Evolutionary conservation across 2,888 invertebrate species (phyloP).

Genomic region (Cryptus viduatorius): DNA sequence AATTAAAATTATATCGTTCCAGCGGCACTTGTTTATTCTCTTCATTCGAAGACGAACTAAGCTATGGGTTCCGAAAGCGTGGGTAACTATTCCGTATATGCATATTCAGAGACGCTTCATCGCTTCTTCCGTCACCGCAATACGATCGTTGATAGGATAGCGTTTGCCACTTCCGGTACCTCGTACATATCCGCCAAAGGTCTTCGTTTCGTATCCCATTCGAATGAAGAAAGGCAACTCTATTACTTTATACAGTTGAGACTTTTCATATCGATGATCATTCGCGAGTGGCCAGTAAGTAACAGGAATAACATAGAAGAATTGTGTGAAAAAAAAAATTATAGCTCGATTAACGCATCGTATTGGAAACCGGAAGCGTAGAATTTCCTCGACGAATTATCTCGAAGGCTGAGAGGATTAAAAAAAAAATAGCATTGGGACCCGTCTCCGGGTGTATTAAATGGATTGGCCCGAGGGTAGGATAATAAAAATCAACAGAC

Average conservation of each 20-base stretch:
- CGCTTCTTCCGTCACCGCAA: constrained; percentile 27
- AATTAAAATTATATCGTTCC: constrained; percentile 59
- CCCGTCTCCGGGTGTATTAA: neutral
- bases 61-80: constrained; percentile 22
- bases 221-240: neutral
- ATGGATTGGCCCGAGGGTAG: neutral
- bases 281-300: neutral
- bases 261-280: neutral
- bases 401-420: neutral
- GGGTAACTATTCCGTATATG: constrained; percentile 52
- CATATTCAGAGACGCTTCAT: constrained; percentile 46
- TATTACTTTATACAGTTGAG: neutral
- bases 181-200: constrained; percentile 8
- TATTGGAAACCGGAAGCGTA: neutral
- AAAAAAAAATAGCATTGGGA: neutral
- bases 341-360: neutral
- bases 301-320: neutral
- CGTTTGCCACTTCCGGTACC: constrained; percentile 48
- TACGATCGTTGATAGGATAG: constrained; percentile 45
- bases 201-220: neutral
- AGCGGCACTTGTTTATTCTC: constrained; percentile 51
- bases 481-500: neutral
- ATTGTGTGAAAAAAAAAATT: neutral
- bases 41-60: constrained; percentile 22
- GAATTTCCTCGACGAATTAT: neutral